Conservation (phyloP, 2,797 vertebrate species). For the Acanthurus leucopareius region DNA sequence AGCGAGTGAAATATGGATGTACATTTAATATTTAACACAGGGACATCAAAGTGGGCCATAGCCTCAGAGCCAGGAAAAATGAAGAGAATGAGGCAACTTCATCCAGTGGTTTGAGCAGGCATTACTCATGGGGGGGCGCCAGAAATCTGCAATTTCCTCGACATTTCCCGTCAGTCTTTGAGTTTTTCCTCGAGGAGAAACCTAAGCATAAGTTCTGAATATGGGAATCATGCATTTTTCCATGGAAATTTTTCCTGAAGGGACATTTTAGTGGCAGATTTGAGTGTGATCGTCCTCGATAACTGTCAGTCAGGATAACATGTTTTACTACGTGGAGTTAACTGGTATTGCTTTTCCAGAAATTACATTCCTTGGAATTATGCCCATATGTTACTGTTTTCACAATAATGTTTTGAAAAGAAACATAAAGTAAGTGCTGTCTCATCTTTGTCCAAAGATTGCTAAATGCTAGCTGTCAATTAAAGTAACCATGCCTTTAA, state of each 20-base stretch:
- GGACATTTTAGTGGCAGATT: neutral
- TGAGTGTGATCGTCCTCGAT: neutral
- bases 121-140: slow-evolving; percentile 35
- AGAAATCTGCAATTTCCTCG: slow-evolving; percentile 48
- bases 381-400: no score
- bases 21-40: slow-evolving; percentile 80
- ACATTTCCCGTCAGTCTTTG: slow-evolving; percentile 17
- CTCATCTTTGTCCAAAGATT: no score
- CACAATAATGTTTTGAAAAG: no score
- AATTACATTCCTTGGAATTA: no score
- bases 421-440: no score
- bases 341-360: no score
- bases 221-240: neutral
- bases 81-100: slow-evolving; percentile 57
- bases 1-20: slow-evolving; percentile 79
- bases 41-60: slow-evolving; percentile 72
- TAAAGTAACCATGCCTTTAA: no score
- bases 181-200: neutral
- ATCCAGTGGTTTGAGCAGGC: slow-evolving; percentile 31
- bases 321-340: no score
- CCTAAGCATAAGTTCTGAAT: neutral
- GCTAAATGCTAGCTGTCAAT: no score
- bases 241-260: neutral
- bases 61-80: slow-evolving; percentile 23
- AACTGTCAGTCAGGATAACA: no score